Conservation (phyloP, 2,888 invertebrate species). For the Orthosia gothica region DNA sequence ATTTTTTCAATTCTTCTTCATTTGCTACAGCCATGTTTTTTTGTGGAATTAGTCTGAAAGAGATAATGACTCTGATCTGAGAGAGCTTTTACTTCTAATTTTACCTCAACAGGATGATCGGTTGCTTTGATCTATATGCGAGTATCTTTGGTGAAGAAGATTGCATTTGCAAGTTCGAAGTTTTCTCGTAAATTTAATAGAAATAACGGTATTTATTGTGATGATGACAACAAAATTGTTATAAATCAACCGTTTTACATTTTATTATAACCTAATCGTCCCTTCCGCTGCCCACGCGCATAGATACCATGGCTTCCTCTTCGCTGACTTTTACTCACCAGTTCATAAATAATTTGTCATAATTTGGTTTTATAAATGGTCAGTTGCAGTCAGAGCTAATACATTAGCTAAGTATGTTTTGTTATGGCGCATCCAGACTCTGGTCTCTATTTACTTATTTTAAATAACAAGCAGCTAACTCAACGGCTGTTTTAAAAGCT, state of each 20-base stretch:
- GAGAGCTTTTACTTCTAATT: background rate
- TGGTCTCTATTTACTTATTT: background rate
- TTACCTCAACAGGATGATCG: background rate
- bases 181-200: background rate
- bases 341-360: background rate
- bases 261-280: background rate
- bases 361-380: background rate
- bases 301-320: background rate
- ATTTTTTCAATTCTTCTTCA: background rate
- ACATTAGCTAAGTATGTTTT: background rate
- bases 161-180: background rate
- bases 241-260: background rate
- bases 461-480: no score
- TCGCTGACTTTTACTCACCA: background rate
- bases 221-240: background rate
- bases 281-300: constrained; percentile 26
- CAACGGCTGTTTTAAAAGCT: no score
- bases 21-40: background rate
- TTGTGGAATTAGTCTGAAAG: background rate
- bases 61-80: background rate
- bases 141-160: background rate
- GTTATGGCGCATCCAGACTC: background rate
- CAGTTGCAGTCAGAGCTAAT: background rate
- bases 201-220: background rate
- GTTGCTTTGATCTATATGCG: background rate